Conservation (phyloP, 2,888 invertebrate species). For the Parasteatoda lunata region DNA sequence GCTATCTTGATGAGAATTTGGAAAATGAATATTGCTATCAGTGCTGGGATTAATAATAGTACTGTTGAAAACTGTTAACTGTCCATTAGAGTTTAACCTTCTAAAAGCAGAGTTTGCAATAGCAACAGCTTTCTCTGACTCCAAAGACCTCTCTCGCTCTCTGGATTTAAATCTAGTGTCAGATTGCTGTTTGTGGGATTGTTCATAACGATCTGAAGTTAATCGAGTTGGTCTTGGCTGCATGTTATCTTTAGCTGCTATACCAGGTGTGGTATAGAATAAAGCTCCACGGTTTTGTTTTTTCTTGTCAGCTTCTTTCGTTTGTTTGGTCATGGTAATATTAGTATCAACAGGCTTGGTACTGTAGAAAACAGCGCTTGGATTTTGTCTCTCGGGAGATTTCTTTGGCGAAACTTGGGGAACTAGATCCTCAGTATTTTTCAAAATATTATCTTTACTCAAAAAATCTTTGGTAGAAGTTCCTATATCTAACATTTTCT, state of each 20-base stretch:
- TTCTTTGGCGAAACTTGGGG: not conserved
- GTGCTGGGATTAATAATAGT: slow-evolving; percentile 10
- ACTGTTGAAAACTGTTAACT: slow-evolving; percentile 59
- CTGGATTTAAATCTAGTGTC: not conserved
- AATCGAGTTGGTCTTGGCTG: not conserved
- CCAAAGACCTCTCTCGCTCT: slow-evolving; percentile 36
- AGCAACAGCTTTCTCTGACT: slow-evolving; percentile 53
- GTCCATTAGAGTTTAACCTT: slow-evolving; percentile 49
- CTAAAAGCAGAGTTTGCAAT: slow-evolving; percentile 52
- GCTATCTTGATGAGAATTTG: slow-evolving; percentile 11
- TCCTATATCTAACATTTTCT: not conserved
- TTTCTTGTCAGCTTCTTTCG: not conserved
- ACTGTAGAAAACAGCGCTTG: slow-evolving; percentile 50
- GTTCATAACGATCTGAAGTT: not conserved
- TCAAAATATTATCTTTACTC: not conserved
- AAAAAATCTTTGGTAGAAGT: not conserved
- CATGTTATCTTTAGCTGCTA: slow-evolving; percentile 1
- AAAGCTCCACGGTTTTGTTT: slow-evolving; percentile 42
- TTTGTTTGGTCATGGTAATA: not conserved
- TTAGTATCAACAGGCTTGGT: not conserved
- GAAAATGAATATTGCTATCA: not conserved
- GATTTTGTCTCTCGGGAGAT: slow-evolving; percentile 57
- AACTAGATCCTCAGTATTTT: not conserved
- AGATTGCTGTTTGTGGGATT: not conserved
- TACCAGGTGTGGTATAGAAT: slow-evolving; percentile 31